Evolutionary conservation across 2,888 invertebrate genomes (phyloP), one percentile per base, ranked within the genome.

Genomic region (Agriopis aurantiaria): DNA sequence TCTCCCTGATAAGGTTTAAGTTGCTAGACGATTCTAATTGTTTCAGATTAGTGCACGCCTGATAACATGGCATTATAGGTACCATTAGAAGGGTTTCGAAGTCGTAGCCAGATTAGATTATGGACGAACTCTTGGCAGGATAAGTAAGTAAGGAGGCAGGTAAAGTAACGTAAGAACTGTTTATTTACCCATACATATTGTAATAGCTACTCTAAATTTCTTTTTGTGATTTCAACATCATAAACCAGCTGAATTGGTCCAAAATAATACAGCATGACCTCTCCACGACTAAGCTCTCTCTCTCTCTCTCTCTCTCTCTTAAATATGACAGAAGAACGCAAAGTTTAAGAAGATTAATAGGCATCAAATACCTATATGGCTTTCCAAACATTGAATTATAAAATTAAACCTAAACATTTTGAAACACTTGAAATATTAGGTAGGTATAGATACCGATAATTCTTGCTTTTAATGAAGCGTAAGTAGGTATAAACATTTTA

Each of bases 21-120:
- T 58, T 52, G 45, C 55, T 23, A 48, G 65, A 65, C 52, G 12
- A 52, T 66, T 62, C 65, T 65, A 62, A 65, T 70, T 62, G 69
- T 70, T 66, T 70, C 57, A 65, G 69, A 57, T 70, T 70, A 70
- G 69, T 62, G 46, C 51, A 69, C 43, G 7, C 43, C 43, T 57
- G 69, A 69, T 69, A 69, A 65, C 46, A 60, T 52, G n/a, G 23
- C 62, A 57, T 68, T 52, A 45, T 40, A 23, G 17, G 17, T 23
- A 49, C 64, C 69, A 60, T 69, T 65, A 56, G 60, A 69, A 65
- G 48, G 68, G 59, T 43, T 51, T 60, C 23, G 48, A 60, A 48
- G 46, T 49, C 41, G 45, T 53, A 63, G 8, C 17, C 23, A 67
- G 66, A 67, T 67, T 67, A 67, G 60, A 67, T 67, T 67, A 53